Conservation (phyloP, 2,888 invertebrate species). For the Neoitamus cyanurus region DNA sequence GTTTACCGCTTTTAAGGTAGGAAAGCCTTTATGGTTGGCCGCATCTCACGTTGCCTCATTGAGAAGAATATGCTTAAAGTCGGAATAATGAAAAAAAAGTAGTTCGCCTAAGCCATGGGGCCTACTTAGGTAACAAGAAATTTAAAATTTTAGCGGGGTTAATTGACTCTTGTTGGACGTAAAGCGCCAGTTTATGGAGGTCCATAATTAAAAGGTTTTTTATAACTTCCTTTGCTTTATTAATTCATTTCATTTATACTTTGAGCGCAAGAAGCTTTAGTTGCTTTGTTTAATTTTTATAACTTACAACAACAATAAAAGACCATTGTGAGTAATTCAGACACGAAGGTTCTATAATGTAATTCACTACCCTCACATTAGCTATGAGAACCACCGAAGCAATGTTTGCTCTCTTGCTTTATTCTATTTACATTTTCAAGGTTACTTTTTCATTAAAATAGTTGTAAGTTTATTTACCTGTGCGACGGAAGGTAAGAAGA, state of each 20-base stretch:
- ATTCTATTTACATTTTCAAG: neutral
- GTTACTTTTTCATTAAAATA: neutral
- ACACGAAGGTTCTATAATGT: too few relatives aligned
- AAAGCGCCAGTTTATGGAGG: neutral
- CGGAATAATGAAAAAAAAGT: slow-evolving; percentile 2
- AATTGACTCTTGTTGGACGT: slow-evolving; percentile 14
- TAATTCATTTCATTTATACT: neutral
- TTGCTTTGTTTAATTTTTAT: neutral
- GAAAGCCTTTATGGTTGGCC: slow-evolving; percentile 31
- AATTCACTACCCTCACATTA: neutral
- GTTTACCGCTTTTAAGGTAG: slow-evolving; percentile 35
- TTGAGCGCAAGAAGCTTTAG: neutral
- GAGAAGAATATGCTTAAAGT: slow-evolving; percentile 9
- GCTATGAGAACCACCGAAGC: neutral
- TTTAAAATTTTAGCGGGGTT: slow-evolving; percentile 26
- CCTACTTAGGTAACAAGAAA: slow-evolving; percentile 23
- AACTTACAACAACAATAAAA: neutral
- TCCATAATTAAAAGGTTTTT: neutral
- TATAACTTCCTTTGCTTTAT: neutral
- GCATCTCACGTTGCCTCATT: slow-evolving; percentile 26
- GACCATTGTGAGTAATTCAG: neutral
- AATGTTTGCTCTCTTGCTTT: neutral
- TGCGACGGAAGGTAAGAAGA: neutral
- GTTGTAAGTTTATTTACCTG: neutral
- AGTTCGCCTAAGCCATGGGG: slow-evolving; percentile 6